These are phyloP conservation scores for Antechinus stuartii DNA, from an alignment of 2,113 vertebrate species.

Conservation along the genomic window DNA sequence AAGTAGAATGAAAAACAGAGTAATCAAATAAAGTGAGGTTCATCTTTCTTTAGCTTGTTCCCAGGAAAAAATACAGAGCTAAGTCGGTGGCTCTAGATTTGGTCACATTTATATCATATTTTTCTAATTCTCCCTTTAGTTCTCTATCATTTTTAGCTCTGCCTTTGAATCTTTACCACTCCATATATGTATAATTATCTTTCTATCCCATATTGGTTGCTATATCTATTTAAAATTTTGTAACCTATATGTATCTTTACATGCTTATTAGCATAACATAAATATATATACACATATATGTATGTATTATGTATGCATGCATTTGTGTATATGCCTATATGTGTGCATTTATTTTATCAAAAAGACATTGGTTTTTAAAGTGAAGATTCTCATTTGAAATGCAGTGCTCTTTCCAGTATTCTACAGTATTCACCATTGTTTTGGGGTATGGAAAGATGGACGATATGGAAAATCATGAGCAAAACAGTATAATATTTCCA, in stretches of 20 bases:
- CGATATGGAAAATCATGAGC: background rate
- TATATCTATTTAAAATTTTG: background rate
- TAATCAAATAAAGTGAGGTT: background rate
- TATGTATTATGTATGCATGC: no score
- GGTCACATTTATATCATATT: background rate
- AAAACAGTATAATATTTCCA: background rate
- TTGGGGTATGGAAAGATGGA: background rate
- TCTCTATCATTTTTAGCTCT: background rate
- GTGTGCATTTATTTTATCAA: no score
- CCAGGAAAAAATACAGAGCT: background rate
- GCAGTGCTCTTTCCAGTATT: background rate
- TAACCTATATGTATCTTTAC: background rate
- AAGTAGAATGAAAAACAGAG: background rate
- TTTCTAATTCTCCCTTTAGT: background rate
- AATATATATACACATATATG: background rate
- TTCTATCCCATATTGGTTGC: background rate
- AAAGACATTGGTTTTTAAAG: background rate
- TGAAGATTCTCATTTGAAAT: background rate
- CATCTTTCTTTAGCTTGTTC: background rate
- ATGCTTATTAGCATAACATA: background rate
- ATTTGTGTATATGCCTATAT: no score
- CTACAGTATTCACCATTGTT: background rate
- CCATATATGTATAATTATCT: background rate
- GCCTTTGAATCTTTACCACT: background rate
- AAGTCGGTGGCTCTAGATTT: background rate